Base-by-base conservation (phyloP, 2,888 invertebrate genomes). In the Xanthorhoe spadicearia region DNA sequence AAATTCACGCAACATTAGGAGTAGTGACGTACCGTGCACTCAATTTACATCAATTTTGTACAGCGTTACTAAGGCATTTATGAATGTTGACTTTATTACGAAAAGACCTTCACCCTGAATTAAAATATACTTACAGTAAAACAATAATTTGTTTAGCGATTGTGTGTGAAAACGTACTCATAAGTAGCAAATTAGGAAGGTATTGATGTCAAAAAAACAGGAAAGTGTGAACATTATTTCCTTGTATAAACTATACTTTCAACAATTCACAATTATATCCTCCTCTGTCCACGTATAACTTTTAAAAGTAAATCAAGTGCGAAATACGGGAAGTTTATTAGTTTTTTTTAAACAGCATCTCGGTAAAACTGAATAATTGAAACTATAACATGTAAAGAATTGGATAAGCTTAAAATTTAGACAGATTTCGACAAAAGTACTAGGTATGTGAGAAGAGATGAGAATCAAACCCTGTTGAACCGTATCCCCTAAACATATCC, bases 401-500 rank as follows among this genome's bases (percentile, higher is more conserved):
- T 23, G 2, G 23, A 23, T 23, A 23, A 23, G 23, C 1, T 23
- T 23, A 23, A 23, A 23, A 23, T 23, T 23, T 23, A 23, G 23
- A 23, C 23, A 23, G 23, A 23, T 3, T 3, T 23, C n/a, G n/a
- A n/a, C n/a, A n/a, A 23, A 3, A 23, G 23, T 23, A 23, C n/a
- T 23, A 23, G 23, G 4, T 3, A 23, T 23, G 23, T 4, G 23
- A 23, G 23, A 10, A 7, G 9, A 38, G 35, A 38, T 10, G 8
- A 35, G 35, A 35, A 13, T 43, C 13, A 43, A 43, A 43, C 17
- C 35, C 46, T 64, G 10, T n/a, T 57, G 49, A 65, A 52, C 35
- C 43, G 50, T 63, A 23, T 65, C 57, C 56, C 62, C 32, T 70
- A 67, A 65, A 84, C 78, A 84, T 83, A 82, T 86, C 78, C 90